Evolutionary conservation across 2,797 vertebrate genomes (phyloP).

Genomic region (Prionace glauca): DNA sequence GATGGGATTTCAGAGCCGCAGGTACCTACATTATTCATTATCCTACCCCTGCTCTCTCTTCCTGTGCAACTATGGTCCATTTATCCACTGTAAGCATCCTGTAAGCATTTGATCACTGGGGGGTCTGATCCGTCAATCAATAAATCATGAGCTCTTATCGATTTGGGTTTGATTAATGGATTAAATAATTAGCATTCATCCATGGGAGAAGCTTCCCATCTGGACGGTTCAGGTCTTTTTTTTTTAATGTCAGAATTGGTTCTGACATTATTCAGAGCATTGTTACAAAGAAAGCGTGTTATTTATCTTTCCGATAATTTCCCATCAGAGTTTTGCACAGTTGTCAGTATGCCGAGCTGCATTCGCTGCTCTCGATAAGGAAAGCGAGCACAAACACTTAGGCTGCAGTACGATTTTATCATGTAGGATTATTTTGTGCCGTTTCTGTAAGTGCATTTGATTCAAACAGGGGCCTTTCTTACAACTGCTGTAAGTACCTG

Average conservation of each 20-base stretch:
- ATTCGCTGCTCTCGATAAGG: not conserved
- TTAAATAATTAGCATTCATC: slow-evolving; percentile 29
- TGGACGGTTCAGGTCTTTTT: not conserved
- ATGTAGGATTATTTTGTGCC: not conserved
- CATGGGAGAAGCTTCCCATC: not conserved
- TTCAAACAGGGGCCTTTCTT: not conserved
- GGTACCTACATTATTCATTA: slow-evolving; percentile 36
- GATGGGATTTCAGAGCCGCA: slow-evolving; percentile 22
- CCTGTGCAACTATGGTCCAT: slow-evolving; percentile 29
- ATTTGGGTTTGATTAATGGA: slow-evolving; percentile 50
- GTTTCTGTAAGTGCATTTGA: not conserved
- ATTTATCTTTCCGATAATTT: not conserved
- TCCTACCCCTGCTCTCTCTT: slow-evolving; percentile 27
- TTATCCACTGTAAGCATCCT: slow-evolving; percentile 31
- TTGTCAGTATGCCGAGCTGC: not conserved
- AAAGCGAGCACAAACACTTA: not conserved
- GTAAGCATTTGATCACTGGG: not conserved
- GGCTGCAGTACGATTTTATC: not conserved
- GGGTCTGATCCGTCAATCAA: slow-evolving; percentile 68
- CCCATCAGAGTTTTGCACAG: not conserved
- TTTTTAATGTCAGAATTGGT: not conserved
- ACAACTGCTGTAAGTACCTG: not conserved
- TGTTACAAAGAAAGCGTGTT: not conserved
- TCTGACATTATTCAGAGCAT: not conserved
- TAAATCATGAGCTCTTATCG: slow-evolving; percentile 69